Evolutionary conservation across 2,888 invertebrate species (phyloP).

Genomic region (Cataglyphis livida): DNA sequence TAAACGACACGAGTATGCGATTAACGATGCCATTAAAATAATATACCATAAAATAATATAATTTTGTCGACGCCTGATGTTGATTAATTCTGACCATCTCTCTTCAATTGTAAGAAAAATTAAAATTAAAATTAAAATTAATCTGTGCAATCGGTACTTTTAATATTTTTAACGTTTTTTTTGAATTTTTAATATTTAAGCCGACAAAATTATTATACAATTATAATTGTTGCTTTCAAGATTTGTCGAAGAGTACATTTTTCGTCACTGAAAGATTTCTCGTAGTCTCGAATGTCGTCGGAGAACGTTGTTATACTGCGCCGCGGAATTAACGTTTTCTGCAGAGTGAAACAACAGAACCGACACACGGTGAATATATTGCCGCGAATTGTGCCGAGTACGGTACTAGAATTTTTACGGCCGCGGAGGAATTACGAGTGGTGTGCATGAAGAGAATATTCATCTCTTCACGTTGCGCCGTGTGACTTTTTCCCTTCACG

Average conservation of each 20-base stretch:
- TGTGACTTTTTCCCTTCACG: slow-evolving; percentile 47
- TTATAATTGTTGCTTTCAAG: not conserved
- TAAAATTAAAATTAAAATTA: slow-evolving; percentile 9
- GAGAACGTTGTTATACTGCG: not conserved
- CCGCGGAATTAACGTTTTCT: not conserved
- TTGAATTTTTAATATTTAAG: not conserved
- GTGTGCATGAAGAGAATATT: slow-evolving; percentile 45
- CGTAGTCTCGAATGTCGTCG: slow-evolving; percentile 7
- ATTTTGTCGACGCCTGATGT: not conserved
- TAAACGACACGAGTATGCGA: not conserved
- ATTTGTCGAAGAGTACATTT: not conserved
- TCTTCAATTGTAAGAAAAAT: not conserved
- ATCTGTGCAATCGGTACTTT: not conserved
- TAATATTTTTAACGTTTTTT: not conserved
- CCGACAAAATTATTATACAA: not conserved
- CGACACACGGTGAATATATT: slow-evolving; percentile 25
- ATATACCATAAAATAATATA: slow-evolving; percentile 1
- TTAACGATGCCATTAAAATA: not conserved
- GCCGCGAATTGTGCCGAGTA: slow-evolving; percentile 31
- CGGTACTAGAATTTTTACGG: slow-evolving; percentile 46
- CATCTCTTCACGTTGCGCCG: slow-evolving; percentile 26
- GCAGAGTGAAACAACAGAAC: slow-evolving; percentile 12
- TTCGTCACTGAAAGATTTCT: not conserved
- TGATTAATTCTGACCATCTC: not conserved
- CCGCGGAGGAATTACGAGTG: slow-evolving; percentile 41